A percentile compares a stretch with the other conserved stretches of the same genome.
phyloP scores from a whole-genome alignment of 2,888 invertebrate species.

The Schizaphis graminum region DNA sequence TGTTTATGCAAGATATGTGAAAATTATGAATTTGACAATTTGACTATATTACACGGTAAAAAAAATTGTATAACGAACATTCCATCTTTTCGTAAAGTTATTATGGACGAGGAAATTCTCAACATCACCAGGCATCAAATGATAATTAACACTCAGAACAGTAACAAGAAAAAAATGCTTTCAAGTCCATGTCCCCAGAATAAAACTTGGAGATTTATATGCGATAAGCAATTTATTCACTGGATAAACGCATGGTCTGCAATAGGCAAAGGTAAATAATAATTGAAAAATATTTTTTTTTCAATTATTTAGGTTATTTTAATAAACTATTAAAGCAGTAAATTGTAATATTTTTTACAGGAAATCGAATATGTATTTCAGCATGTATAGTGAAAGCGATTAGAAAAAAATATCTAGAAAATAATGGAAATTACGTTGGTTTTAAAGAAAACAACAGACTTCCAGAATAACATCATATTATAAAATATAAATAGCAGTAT shows the following conservation, averaged over 20 bases:
- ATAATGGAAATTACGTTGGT: background rate
- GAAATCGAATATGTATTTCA: conserved; percentile 10
- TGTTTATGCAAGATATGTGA: conserved; percentile 32
- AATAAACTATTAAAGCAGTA: background rate
- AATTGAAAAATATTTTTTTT: background rate
- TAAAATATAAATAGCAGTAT: background rate
- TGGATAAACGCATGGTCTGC: conserved; percentile 27
- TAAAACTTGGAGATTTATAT: conserved; percentile 32
- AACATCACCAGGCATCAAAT: conserved; percentile 18
- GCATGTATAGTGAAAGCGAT: conserved; percentile 24
- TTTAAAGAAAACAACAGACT: background rate
- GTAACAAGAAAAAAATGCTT: conserved; percentile 16
- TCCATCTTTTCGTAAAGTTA: conserved; percentile 13
- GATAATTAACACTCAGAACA: background rate
- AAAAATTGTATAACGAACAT: conserved; percentile 17
- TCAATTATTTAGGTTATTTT: background rate
- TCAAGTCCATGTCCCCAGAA: background rate
- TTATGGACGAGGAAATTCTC: conserved; percentile 44
- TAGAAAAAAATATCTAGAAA: background rate
- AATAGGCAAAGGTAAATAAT: conserved; percentile 27
- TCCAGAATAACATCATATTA: conserved; percentile 5
- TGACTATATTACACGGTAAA: background rate
- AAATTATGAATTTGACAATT: background rate
- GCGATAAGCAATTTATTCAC: conserved; percentile 20
- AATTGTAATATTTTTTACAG: conserved; percentile 1